A percentile compares a stretch with the other conserved stretches of the same genome.
Evolutionary conservation across 2,888 invertebrate genomes (phyloP).

Genomic region (Acanthosepion pharaonis): DNA sequence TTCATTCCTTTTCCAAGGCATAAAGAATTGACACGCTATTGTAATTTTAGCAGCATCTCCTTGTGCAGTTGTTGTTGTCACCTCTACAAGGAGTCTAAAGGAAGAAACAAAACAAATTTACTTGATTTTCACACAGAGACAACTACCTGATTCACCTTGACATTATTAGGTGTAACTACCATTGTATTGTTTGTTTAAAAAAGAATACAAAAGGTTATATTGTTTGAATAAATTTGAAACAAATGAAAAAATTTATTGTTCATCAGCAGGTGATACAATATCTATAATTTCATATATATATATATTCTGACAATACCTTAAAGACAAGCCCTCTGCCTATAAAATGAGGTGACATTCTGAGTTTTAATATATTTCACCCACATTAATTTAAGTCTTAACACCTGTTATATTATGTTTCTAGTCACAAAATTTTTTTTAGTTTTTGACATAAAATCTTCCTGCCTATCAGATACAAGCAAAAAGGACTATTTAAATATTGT

Average conservation of each 20-base stretch:
- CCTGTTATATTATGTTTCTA: background rate
- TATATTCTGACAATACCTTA: background rate
- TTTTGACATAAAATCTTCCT: too few relatives aligned
- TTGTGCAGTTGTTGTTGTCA: too few relatives aligned
- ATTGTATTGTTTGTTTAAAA: background rate
- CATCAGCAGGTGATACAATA: background rate
- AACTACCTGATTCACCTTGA: background rate
- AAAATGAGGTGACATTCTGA: background rate
- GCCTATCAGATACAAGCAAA: too few relatives aligned
- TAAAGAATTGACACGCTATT: too few relatives aligned
- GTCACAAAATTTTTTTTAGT: too few relatives aligned
- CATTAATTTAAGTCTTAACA: background rate
- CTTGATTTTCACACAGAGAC: background rate
- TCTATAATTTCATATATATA: background rate
- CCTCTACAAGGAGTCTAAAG: too few relatives aligned
- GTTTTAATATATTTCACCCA: background rate
- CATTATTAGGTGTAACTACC: background rate
- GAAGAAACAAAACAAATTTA: too few relatives aligned
- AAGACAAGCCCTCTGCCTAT: background rate
- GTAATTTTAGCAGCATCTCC: too few relatives aligned
- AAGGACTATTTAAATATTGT: too few relatives aligned
- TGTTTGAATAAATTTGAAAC: background rate
- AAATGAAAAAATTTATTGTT: background rate
- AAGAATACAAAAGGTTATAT: background rate
- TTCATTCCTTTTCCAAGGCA: too few relatives aligned